Evolutionary conservation across 2,113 vertebrate species (phyloP).

Genomic region (Pangasianodon hypophthalmus): DNA sequence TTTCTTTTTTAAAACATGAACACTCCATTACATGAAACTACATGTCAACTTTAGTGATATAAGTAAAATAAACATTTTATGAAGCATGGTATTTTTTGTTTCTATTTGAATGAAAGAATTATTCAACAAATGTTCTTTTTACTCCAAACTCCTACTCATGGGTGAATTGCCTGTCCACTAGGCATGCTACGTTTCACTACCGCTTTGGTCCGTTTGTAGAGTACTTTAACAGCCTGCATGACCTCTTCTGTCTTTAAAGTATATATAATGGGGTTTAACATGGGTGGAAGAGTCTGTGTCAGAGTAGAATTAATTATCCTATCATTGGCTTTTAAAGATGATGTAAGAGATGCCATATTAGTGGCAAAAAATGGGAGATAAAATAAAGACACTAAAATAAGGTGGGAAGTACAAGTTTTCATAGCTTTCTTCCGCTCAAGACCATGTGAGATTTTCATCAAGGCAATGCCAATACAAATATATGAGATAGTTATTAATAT

Average conservation of each 20-base stretch:
- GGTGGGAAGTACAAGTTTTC: conserved; percentile 66
- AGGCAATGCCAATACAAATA: conserved; percentile 48
- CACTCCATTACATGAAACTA: not conserved
- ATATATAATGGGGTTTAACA: conserved; percentile 61
- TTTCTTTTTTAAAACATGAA: not conserved
- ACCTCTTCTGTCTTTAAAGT: conserved; percentile 59
- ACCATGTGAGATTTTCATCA: conserved; percentile 52
- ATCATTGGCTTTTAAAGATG: conserved; percentile 49
- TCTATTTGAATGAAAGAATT: not conserved
- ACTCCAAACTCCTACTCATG: not conserved
- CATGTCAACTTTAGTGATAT: not conserved
- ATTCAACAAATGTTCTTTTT: not conserved
- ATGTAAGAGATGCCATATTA: conserved; percentile 6
- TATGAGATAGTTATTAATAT: conserved; percentile 55
- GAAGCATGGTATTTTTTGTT: too few species aligned
- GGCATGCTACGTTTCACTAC: too few species aligned
- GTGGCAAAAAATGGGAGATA: conserved; percentile 54
- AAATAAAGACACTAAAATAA: conserved; percentile 64
- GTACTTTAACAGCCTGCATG: conserved; percentile 44
- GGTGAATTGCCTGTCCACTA: not conserved
- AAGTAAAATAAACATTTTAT: not conserved
- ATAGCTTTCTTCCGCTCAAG: conserved; percentile 58
- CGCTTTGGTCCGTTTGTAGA: conserved; percentile 23
- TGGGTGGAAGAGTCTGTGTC: conserved; percentile 50
- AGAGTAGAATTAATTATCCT: conserved; percentile 71